A percentile compares a stretch with the other conserved stretches of the same genome.
Conservation (phyloP, 2,888 invertebrate genomes). For the Ischnus inquisitorius region DNA sequence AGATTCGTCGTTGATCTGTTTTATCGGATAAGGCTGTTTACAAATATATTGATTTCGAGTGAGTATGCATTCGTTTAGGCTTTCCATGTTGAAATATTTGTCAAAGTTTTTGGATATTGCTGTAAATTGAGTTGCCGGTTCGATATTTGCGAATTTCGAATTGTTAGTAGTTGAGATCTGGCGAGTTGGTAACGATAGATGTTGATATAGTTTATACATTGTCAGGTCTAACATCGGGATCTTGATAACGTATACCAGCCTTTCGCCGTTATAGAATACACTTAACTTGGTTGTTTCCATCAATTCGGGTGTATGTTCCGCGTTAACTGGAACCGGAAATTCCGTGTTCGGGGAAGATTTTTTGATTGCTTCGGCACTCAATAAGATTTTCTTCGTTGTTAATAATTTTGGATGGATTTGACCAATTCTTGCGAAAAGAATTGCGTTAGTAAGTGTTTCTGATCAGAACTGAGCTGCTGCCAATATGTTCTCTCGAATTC, state of each 20-base stretch:
- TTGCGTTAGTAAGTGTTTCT: background rate
- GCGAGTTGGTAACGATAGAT: no score
- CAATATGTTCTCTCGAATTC: background rate
- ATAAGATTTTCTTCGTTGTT: background rate
- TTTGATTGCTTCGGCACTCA: no score
- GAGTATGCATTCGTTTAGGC: conserved; percentile 2
- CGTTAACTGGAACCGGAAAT: no score
- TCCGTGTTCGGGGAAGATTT: no score
- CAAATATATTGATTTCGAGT: background rate
- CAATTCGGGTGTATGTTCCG: no score
- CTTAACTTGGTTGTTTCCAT: no score
- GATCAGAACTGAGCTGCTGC: background rate
- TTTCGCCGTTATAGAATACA: no score
- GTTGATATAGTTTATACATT: no score
- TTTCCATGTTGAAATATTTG: no score
- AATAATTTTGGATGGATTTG: background rate
- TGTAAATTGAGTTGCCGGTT: conserved; percentile 21
- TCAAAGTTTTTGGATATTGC: conserved; percentile 25
- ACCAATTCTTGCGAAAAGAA: background rate
- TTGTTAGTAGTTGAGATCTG: background rate
- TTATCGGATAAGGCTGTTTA: background rate
- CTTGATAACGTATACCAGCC: no score
- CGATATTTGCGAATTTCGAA: conserved; percentile 27
- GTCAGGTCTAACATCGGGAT: no score
- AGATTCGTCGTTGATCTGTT: conserved; percentile 16